phyloP scores from a whole-genome alignment of 2,888 invertebrate species.

The Rhimphoctona megacephalus region DNA sequence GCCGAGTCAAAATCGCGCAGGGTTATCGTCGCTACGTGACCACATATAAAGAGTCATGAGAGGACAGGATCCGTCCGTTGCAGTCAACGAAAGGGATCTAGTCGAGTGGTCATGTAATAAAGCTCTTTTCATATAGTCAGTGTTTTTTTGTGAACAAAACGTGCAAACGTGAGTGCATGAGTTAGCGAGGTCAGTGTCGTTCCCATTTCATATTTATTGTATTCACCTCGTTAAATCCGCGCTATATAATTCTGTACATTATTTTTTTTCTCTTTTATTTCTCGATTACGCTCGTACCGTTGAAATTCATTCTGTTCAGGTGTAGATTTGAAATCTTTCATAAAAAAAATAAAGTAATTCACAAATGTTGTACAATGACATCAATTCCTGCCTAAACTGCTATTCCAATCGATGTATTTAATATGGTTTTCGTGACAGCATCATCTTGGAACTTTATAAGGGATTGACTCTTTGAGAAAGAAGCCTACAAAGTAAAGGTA shows the following conservation, averaged over 20 bases:
- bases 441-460: not conserved
- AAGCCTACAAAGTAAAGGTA: not conserved
- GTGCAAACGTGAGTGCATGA: conserved; percentile 78
- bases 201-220: conserved; percentile 55
- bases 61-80: conserved; percentile 12
- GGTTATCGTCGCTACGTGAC: conserved; percentile 72
- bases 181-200: conserved; percentile 82
- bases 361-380: not conserved
- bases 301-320: not conserved
- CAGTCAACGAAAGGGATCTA: conserved; percentile 33
- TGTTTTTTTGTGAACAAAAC: conserved; percentile 34
- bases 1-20: conserved; percentile 48
- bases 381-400: not conserved
- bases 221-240: not conserved
- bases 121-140: conserved; percentile 31
- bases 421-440: not conserved
- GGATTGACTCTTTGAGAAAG: not conserved
- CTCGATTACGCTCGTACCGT: conserved; percentile 18
- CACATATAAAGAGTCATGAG: conserved; percentile 65
- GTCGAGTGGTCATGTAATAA: conserved; percentile 29
- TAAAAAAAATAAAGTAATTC: not conserved
- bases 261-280: not conserved
- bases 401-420: not conserved
- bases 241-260: not conserved
- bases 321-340: not conserved